A percentile compares a stretch with the other conserved stretches of the same genome.
phyloP scores from a whole-genome alignment of 2,113 vertebrate species.

The Phoxinus phoxinus region DNA sequence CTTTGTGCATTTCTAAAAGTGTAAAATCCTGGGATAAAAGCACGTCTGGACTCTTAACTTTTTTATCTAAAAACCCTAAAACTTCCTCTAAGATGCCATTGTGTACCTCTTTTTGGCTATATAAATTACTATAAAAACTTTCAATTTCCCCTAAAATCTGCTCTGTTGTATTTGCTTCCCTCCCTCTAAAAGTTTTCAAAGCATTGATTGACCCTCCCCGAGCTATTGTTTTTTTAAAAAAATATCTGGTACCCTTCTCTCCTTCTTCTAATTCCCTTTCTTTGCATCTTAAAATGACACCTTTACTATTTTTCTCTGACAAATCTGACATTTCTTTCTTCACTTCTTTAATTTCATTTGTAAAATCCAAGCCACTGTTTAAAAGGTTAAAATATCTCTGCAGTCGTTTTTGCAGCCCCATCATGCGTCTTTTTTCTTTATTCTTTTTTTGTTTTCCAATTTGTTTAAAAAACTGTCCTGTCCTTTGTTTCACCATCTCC shows the following conservation, averaged over 20 bases:
- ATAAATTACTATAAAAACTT: neutral
- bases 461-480: neutral
- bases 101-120: neutral
- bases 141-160: neutral
- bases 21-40: neutral
- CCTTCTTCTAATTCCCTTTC: conserved; percentile 27
- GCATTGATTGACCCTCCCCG: neutral
- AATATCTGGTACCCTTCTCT: conserved; percentile 6
- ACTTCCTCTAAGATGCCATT: too few species aligned
- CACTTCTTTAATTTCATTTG: neutral
- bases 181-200: too few species aligned
- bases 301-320: too few species aligned
- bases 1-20: neutral
- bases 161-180: neutral
- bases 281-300: conserved; percentile 15
- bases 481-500: conserved; percentile 45
- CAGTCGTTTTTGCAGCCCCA: neutral
- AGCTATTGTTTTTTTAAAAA: too few species aligned
- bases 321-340: conserved; percentile 49
- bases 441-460: neutral
- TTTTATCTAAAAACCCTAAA: neutral
- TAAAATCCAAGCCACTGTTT: conserved; percentile 37
- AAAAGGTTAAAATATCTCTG: neutral
- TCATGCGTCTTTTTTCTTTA: neutral
- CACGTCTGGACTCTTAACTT: neutral